A percentile compares a stretch with the other conserved stretches of the same genome.
Evolutionary conservation across 2,888 invertebrate genomes (phyloP).

Genomic region (Bellardia bayeri): DNA sequence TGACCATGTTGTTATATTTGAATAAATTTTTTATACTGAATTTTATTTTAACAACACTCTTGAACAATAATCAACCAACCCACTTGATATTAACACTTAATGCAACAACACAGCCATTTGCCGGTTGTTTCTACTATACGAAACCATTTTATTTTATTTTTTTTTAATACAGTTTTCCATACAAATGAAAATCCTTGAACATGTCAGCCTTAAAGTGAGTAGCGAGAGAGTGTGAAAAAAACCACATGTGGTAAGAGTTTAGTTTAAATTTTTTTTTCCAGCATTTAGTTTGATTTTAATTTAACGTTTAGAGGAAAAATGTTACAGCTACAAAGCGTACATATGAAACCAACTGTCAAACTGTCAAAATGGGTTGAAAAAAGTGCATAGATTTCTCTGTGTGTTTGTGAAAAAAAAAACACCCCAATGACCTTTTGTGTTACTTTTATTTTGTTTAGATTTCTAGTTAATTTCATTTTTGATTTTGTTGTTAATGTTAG

Average conservation of each 20-base stretch:
- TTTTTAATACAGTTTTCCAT: neutral
- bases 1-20: slow-evolving; percentile 48
- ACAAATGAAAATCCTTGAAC: slow-evolving; percentile 67
- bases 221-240: slow-evolving; percentile 24
- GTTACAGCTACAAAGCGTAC: neutral
- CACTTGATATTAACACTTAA: slow-evolving; percentile 58
- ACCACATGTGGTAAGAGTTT: slow-evolving; percentile 50
- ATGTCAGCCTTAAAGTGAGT: slow-evolving; percentile 66
- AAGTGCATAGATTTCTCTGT: slow-evolving; percentile 44
- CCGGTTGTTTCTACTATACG: slow-evolving; percentile 29
- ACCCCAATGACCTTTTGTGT: slow-evolving; percentile 71
- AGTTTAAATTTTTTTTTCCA: neutral
- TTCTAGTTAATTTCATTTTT: slow-evolving; percentile 22
- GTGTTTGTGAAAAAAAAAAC: slow-evolving; percentile 14
- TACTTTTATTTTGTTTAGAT: slow-evolving; percentile 49
- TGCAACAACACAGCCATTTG: slow-evolving; percentile 28
- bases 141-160: slow-evolving; percentile 28
- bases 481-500: slow-evolving; percentile 52
- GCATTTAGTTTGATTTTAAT: slow-evolving; percentile 47
- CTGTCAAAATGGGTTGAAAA: slow-evolving; percentile 60
- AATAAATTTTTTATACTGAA: neutral
- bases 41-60: slow-evolving; percentile 40
- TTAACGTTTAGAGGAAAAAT: slow-evolving; percentile 37
- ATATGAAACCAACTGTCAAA: slow-evolving; percentile 61
- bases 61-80: slow-evolving; percentile 42